Evolutionary conservation across 2,797 vertebrate genomes (phyloP), one percentile per base, ranked within the genome.

Genomic region (Arrhamphus sclerolepis): DNA sequence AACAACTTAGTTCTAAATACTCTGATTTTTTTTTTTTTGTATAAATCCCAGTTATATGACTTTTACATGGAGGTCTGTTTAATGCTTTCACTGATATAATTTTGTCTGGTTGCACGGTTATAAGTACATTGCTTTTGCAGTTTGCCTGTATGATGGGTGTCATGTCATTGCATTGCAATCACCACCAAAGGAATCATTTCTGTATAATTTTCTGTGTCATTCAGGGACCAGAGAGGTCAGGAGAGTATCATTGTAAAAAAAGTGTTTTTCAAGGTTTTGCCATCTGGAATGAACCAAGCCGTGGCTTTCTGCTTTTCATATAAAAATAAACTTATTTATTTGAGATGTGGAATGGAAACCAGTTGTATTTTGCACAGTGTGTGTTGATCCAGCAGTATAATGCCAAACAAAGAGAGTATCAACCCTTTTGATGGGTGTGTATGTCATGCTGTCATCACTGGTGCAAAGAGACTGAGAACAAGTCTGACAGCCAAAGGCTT

Each of bases 401-500:
- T 2, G 2, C 40, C 20, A 49, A 62, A 75, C 82, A 81, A 81
- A 73, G 67, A 69, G 31, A 42, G 63, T 47, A 63, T 73, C 65
- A 68, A 49, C 21, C 46, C 56, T 60, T 69, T 60, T 74, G 60
- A 82, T 72, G 62, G 62, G 63, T 49, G 14, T 50, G 67, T 66
- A 66, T 75, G 46, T 80, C 68, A 67, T 58, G 46, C 64, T 82
- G 75, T 78, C 75, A 77, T 65, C 63, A 46, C 41, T 20, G 19
- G 39, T 13, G 29, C 58, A 68, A 17, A 64, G 40, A 63, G 46
- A 61, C 53, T n/a, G 43, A 76, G 53, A 72, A 57, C 13, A 22
- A 62, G 61, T 38, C 34, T 75, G 72, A 83, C 73, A 72, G 71
- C 62, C 68, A 75, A 55, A 72, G 42, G 22, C 58, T 60, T 43